Conservation (phyloP, 1,140 invertebrate species). For the Theocolax elegans region DNA sequence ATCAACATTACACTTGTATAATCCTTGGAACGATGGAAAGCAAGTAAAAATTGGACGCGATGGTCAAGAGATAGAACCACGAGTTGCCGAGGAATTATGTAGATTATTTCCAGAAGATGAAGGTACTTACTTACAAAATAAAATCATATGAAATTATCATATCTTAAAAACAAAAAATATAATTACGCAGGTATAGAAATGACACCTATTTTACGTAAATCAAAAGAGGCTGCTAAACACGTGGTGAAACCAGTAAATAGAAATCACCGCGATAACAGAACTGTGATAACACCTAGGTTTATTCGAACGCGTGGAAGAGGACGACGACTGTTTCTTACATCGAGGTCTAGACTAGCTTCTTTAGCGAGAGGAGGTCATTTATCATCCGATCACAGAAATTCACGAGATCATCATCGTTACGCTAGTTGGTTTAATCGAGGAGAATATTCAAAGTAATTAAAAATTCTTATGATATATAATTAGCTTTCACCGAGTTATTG, state of each 20-base stretch:
- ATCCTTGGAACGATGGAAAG: slow-evolving; percentile 98
- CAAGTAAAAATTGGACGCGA: slow-evolving; percentile 98
- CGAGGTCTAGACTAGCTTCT: slow-evolving; percentile 64
- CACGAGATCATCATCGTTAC: slow-evolving; percentile 61
- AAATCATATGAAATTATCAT: background rate
- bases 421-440: slow-evolving; percentile 60
- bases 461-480: background rate
- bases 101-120: slow-evolving; percentile 94
- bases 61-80: slow-evolving; percentile 97
- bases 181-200: slow-evolving; percentile 78
- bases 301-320: slow-evolving; percentile 66
- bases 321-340: slow-evolving; percentile 62
- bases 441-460: slow-evolving; percentile 52
- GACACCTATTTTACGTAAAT: slow-evolving; percentile 87
- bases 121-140: slow-evolving; percentile 58
- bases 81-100: slow-evolving; percentile 94
- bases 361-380: slow-evolving; percentile 61
- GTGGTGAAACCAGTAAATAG: slow-evolving; percentile 64
- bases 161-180: background rate
- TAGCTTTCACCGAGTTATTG: no score
- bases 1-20: slow-evolving; percentile 92
- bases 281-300: slow-evolving; percentile 68
- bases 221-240: slow-evolving; percentile 82
- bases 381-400: slow-evolving; percentile 54
- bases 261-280: slow-evolving; percentile 67